Conservation (phyloP, 2,888 invertebrate genomes). For the Limnephilus auricula region DNA sequence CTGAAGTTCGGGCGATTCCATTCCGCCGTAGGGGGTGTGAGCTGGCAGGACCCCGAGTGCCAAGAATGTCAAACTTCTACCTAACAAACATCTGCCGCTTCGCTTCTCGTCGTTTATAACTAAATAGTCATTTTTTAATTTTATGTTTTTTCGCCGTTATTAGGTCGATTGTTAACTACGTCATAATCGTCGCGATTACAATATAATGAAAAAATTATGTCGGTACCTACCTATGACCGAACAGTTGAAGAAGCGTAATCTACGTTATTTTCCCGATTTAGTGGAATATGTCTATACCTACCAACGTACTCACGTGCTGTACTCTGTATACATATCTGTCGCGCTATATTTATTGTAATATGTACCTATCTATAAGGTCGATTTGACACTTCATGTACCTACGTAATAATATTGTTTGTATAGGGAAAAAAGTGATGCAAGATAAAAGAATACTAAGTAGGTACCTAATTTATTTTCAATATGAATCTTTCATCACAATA, state of each 20-base stretch:
- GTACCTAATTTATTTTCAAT: no score
- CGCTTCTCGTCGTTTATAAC: background rate
- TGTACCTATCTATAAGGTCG: background rate
- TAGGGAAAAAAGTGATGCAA: background rate
- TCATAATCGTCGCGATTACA: background rate
- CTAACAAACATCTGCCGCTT: constrained; percentile 23
- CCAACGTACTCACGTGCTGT: background rate
- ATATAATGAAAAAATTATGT: background rate
- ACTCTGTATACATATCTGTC: background rate
- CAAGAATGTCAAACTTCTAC: background rate
- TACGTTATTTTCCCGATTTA: constrained; percentile 2
- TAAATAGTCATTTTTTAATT: background rate
- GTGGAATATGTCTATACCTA: background rate
- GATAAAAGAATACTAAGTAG: no score
- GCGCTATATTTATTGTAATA: background rate
- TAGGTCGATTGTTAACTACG: background rate
- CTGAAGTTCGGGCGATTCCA: constrained; percentile 41
- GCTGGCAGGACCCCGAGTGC: constrained; percentile 21
- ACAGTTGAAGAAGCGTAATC: background rate
- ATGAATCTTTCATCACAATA: no score
- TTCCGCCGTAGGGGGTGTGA: constrained; percentile 32
- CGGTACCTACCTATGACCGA: background rate
- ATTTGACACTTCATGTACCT: background rate
- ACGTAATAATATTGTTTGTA: background rate
- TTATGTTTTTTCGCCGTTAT: background rate